Percentiles rank a stretch among this genome's conserved stretches.
These are phyloP conservation scores for Euphydryas editha DNA, from an alignment of 2,888 invertebrate species.

Conservation along the genomic window DNA sequence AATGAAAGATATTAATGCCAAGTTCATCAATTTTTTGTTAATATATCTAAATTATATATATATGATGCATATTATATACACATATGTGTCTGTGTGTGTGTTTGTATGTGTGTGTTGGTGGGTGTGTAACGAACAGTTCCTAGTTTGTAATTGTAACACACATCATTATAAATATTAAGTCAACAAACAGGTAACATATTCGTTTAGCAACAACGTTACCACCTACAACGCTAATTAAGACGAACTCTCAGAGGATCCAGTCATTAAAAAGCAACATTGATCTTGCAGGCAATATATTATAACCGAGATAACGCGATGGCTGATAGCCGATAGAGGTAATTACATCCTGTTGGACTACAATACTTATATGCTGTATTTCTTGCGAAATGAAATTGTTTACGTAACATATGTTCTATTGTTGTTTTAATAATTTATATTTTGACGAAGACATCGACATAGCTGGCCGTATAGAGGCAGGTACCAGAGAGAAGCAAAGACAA, in stretches of 20 bases:
- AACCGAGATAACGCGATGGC: constrained; percentile 31
- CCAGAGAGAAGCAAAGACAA: no score
- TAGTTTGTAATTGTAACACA: not conserved
- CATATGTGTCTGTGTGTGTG: no score
- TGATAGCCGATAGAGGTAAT: constrained; percentile 34
- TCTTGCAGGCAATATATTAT: constrained; percentile 36
- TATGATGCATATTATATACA: no score
- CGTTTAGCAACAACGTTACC: constrained; percentile 7
- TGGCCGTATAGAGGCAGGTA: no score
- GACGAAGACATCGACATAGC: not conserved
- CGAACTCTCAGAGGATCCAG: constrained; percentile 25
- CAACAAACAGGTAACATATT: not conserved
- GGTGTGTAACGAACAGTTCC: no score
- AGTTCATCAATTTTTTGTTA: no score
- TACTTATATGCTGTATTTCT: constrained; percentile 30
- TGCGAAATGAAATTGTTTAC: constrained; percentile 34
- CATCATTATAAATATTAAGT: not conserved
- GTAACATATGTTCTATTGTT: not conserved
- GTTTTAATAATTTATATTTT: not conserved
- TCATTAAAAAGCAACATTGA: constrained; percentile 36
- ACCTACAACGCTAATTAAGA: constrained; percentile 35
- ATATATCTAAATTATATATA: no score
- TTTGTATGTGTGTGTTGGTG: no score
- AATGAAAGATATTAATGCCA: no score
- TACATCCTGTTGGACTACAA: constrained; percentile 37